Evolutionary conservation across 2,113 vertebrate species (phyloP).

Genomic region (Microtus ochrogaster): DNA sequence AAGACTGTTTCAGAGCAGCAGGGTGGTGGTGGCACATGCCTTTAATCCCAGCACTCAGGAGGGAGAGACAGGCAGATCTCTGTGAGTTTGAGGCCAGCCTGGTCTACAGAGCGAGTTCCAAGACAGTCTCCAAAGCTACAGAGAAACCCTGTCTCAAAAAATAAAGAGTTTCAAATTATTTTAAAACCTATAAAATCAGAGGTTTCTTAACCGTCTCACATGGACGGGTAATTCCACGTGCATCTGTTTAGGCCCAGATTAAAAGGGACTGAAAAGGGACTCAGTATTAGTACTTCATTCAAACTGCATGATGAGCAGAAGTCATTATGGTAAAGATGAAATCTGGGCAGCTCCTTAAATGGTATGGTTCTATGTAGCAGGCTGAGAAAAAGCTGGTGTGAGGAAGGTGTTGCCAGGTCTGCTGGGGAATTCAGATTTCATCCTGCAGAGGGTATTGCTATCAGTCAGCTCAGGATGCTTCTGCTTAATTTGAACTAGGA

Average conservation of each 20-base stretch:
- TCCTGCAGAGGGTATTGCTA: background rate
- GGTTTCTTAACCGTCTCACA: background rate
- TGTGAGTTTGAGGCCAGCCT: no score
- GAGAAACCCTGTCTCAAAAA: no score
- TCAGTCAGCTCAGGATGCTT: background rate
- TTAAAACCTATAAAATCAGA: background rate
- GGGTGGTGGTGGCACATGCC: no score
- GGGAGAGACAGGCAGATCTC: no score
- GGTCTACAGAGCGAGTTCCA: no score
- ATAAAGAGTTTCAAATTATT: background rate
- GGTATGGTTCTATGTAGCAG: background rate
- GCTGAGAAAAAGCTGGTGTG: background rate
- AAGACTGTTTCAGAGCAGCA: no score
- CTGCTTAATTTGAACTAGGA: background rate
- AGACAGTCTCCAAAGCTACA: no score
- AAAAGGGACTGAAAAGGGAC: constrained; percentile 2
- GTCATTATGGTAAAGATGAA: background rate
- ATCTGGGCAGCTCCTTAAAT: background rate
- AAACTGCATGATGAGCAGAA: background rate
- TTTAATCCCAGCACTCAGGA: no score
- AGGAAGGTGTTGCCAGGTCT: no score
- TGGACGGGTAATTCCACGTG: background rate
- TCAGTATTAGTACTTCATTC: background rate
- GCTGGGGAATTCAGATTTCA: background rate
- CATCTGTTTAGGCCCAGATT: background rate